A percentile compares a stretch with the other conserved stretches of the same genome.
Evolutionary conservation across 2,113 vertebrate genomes (phyloP).

Genomic region (Sorex araneus): DNA sequence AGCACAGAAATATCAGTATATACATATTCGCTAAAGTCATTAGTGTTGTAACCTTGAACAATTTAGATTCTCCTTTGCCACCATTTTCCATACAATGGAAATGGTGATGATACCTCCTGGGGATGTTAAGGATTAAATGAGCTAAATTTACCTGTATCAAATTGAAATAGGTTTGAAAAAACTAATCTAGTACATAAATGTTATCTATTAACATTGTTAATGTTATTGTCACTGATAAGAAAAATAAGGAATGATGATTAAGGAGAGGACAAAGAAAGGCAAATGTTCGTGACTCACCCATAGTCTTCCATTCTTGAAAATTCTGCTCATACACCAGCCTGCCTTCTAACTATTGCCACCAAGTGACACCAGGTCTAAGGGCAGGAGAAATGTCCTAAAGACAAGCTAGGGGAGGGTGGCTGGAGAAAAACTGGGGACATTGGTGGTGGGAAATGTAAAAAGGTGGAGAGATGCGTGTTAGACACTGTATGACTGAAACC

Average conservation of each 20-base stretch:
- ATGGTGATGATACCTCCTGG: slow-evolving; percentile 1
- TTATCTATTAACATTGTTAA: slow-evolving; percentile 38
- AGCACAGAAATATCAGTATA: slow-evolving; percentile 7
- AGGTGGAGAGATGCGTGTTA: too few species aligned
- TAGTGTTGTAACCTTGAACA: not conserved
- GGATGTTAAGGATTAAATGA: slow-evolving; percentile 48
- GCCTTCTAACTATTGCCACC: not conserved
- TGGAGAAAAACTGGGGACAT: too few species aligned
- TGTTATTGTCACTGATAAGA: slow-evolving; percentile 18
- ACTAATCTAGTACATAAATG: not conserved
- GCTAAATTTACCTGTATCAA: not conserved
- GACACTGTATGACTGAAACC: too few species aligned
- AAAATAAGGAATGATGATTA: slow-evolving; percentile 12
- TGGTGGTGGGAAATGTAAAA: too few species aligned
- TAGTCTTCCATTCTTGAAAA: not conserved
- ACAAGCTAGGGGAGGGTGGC: too few species aligned
- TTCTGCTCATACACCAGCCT: not conserved
- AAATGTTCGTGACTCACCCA: not conserved
- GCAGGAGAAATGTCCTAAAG: not conserved
- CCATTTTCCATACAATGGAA: slow-evolving; percentile 11
- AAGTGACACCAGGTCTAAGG: not conserved
- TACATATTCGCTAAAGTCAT: slow-evolving; percentile 5
- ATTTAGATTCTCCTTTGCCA: not conserved
- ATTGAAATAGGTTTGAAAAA: not conserved
- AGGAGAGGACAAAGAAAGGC: slow-evolving; percentile 5